These are phyloP conservation scores for Tragelaphus buxtoni DNA, from an alignment of 2,113 vertebrate genomes.

Conservation along the genomic window DNA sequence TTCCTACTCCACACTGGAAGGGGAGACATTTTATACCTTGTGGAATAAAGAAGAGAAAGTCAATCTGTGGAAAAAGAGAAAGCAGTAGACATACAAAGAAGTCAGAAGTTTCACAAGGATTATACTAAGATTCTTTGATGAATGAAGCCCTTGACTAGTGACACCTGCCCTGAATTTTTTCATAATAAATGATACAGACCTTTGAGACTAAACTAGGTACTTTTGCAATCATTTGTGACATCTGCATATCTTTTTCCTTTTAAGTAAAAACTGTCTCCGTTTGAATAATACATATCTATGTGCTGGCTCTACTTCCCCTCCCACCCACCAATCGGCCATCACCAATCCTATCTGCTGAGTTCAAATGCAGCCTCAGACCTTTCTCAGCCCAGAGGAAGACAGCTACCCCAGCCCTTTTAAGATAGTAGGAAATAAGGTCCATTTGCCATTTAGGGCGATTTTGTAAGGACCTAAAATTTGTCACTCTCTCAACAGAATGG, in stretches of 20 bases:
- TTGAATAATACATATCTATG: neutral
- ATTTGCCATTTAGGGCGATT: neutral
- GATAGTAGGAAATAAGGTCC: neutral
- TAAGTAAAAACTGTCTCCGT: neutral
- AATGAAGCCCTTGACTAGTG: neutral
- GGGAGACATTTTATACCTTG: neutral
- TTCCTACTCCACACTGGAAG: neutral
- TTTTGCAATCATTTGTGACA: neutral
- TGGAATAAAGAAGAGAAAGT: neutral
- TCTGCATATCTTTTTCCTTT: neutral
- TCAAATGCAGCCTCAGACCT: neutral
- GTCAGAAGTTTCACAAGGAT: neutral
- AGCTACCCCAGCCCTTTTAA: neutral
- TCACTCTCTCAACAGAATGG: neutral
- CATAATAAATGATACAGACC: neutral
- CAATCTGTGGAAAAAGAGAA: neutral
- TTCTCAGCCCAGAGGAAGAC: neutral
- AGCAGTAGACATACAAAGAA: neutral
- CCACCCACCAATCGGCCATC: neutral
- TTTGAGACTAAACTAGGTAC: neutral
- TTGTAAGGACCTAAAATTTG: neutral
- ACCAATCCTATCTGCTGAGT: neutral
- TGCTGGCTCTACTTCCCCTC: neutral
- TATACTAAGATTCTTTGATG: neutral
- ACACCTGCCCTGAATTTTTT: neutral